phyloP scores from a whole-genome alignment of 2,888 invertebrate species.

The Erpobdella octoculata region DNA sequence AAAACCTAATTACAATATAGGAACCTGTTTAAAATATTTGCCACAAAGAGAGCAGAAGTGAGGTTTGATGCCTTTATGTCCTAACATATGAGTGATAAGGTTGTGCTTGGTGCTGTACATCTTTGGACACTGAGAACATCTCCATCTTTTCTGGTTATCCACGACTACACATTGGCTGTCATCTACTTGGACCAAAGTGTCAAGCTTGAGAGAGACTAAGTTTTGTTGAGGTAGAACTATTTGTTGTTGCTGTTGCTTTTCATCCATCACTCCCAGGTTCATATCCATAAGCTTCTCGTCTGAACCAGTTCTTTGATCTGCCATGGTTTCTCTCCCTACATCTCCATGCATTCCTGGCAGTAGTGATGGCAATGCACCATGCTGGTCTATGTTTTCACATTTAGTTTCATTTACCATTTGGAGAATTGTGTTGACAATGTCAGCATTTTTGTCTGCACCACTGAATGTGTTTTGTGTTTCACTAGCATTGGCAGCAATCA shows the following conservation, averaged over 20 bases:
- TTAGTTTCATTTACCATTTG: background rate
- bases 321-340: too few relatives aligned
- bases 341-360: background rate
- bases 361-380: background rate
- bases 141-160: slow-evolving; percentile 49
- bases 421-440: slow-evolving; percentile 6
- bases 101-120: slow-evolving; percentile 51
- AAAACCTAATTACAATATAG: background rate
- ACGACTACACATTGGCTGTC: slow-evolving; percentile 46
- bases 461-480: background rate
- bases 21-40: slow-evolving; percentile 49
- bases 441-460: background rate
- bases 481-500: background rate
- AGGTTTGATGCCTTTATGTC: slow-evolving; percentile 50
- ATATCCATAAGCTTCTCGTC: background rate
- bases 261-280: background rate
- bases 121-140: slow-evolving; percentile 48
- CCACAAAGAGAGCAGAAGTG: slow-evolving; percentile 50
- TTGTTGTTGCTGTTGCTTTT: slow-evolving; percentile 8
- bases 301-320: background rate
- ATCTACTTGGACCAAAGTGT: slow-evolving; percentile 39
- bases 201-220: slow-evolving; percentile 11
- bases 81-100: slow-evolving; percentile 49
- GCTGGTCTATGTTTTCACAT: background rate
- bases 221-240: background rate